Conservation (phyloP, 2,797 vertebrate genomes). For the Semaprochilodus insignis region DNA sequence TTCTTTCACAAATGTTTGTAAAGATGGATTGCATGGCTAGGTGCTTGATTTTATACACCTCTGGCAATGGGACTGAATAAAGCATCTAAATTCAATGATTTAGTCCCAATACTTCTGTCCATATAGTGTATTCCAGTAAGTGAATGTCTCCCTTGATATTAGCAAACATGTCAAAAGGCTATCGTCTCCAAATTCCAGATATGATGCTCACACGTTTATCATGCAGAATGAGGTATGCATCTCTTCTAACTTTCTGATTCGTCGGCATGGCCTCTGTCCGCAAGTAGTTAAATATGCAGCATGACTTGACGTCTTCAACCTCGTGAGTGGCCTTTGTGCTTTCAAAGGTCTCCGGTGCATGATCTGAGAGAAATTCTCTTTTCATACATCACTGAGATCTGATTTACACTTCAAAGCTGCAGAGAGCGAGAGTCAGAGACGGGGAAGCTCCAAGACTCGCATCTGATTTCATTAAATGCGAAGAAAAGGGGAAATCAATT, state of each 20-base stretch:
- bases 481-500: slow-evolving; percentile 75
- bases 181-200: not conserved
- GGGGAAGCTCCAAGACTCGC: slow-evolving; percentile 63
- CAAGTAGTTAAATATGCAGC: slow-evolving; percentile 40
- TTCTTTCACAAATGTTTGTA: no score
- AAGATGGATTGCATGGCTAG: no score
- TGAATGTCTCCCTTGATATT: not conserved
- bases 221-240: not conserved
- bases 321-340: slow-evolving; percentile 62
- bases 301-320: slow-evolving; percentile 62
- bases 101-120: no score
- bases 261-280: not conserved
- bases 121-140: no score
- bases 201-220: not conserved
- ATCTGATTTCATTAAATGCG: slow-evolving; percentile 75
- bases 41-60: no score
- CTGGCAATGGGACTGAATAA: no score
- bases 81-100: no score
- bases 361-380: slow-evolving; percentile 67
- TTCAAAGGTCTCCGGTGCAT: slow-evolving; percentile 68
- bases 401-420: slow-evolving; percentile 80
- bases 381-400: slow-evolving; percentile 73
- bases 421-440: slow-evolving; percentile 29
- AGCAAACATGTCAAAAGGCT: not conserved
- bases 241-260: slow-evolving; percentile 51